Evolutionary conservation across 2,113 vertebrate genomes (phyloP), one percentile per base, ranked within the genome.

Genomic region (Chaetorhynchus papuensis): DNA sequence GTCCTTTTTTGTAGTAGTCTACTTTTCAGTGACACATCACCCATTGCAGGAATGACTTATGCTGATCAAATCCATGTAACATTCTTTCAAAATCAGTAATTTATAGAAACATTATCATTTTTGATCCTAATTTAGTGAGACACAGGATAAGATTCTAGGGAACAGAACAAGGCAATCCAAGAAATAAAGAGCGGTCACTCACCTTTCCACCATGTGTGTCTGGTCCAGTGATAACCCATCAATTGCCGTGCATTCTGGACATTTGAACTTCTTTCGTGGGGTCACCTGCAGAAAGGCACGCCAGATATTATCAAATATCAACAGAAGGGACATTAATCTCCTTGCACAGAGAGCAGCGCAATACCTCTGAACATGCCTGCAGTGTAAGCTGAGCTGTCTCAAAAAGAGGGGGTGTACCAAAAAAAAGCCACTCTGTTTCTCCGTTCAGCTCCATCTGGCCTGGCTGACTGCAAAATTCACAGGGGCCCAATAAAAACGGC

Each of bases 231-330:
- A 99, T 93, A 99, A 98, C 54, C 99, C 99, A 81, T 99, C 99
- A 44, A 99, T 99, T 92, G 99, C 99, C 3, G 99, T 99, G 94
- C 99, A 99, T 98, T 99, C 99, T 27, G 99, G 99, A 97, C 99
- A 99, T 97, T 99, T 99, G 98, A 99, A 99, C 98, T 99, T 99
- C 97, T 99, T 99, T 44, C 99, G 98, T 24, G 99, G 99, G 84
- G 99, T 99, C 96, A 99, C 99, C 99, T 99, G 96, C 93, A 65
- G 90, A 78, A 96, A 91, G 77, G 50, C 72, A 96, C 1, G 37
- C 65, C 94, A 97, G 86, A 92, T 78, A 96, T 39, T 87, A 91
- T 95, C 71, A 91, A 93, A 12, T 71, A 80, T 93, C 90, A 93
- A 91, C 78, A 88, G 84, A 85, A 90, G 87, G 89, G 74, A 95